Evolutionary conservation across 2,888 invertebrate genomes (phyloP), one percentile per base, ranked within the genome.

Genomic region (Sphaerophoria rueppellii): DNA sequence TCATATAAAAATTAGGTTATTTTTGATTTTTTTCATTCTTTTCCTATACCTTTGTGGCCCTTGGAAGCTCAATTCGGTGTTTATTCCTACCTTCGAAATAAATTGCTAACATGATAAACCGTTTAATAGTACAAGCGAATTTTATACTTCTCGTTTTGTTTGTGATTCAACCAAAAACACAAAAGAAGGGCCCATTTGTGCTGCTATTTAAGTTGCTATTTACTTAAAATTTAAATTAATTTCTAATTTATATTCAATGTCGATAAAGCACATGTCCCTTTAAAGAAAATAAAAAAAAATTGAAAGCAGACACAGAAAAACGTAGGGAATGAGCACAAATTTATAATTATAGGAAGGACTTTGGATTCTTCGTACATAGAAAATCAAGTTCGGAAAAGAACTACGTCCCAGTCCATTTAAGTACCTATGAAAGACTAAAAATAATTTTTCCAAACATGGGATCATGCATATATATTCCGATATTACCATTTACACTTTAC

Each of bases 391-490:
- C 43, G 11, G 11, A 43, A 9, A 43, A 7, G 12, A 43, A 43
- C 24, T 2, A 24, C 1, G 24, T 24, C 24, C 24, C 24, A 24
- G 24, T 24, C 24, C 24, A 1, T 24, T 24, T 2, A 24, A 24
- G 24, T 24, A 24, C 24, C 24, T 24, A 24, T 24, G 24, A 2
- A 43, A 43, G 12, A 43, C 9, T 14, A 40, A 67, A 52, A 2
- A 67, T 24, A 2, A 4, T 54, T 34, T 48, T 55, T 46, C 6
- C 80, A 76, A 77, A 52, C 77, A 52, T 24, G 43, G n/a, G 69
- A 73, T 81, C 73, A 81, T 85, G 85, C 85, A 85, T 85, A 85
- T 76, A 85, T 85, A 73, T 85, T 81, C 58, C 77, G 76, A 85
- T 85, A 73, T 85, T 81, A 54, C 77, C 70, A 81, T 81, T 81